Evolutionary conservation across 2,797 vertebrate genomes (phyloP).

Genomic region (Sitta carolinensis): DNA sequence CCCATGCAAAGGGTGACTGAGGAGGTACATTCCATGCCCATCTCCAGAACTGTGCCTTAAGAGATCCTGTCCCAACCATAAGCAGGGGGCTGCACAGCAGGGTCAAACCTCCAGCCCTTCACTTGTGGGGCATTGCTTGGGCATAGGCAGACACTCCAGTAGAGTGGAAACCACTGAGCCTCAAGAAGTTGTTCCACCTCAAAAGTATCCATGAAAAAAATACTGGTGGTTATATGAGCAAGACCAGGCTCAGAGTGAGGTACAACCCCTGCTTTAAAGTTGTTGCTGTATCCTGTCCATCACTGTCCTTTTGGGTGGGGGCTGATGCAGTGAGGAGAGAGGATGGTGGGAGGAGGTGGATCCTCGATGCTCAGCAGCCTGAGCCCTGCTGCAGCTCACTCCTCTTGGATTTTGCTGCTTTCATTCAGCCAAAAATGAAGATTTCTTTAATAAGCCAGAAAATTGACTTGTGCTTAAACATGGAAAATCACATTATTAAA

Average conservation of each 20-base stretch:
- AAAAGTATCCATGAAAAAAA: neutral
- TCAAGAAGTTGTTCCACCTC: neutral
- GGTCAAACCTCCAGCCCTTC: neutral
- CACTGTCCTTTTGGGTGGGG: accelerated
- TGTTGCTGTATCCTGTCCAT: accelerated
- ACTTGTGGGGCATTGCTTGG: neutral
- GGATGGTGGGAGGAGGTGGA: neutral
- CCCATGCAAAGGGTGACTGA: slow-evolving; percentile 70
- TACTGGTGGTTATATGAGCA: neutral
- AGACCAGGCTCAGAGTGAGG: neutral
- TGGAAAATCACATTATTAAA: slow-evolving; percentile 22
- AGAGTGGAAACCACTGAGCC: neutral
- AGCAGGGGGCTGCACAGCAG: neutral
- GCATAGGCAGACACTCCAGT: too few species aligned
- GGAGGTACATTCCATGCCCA: slow-evolving; percentile 77
- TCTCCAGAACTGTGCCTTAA: slow-evolving; percentile 77
- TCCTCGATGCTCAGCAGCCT: neutral
- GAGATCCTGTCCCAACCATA: slow-evolving; percentile 42
- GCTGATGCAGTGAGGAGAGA: neutral
- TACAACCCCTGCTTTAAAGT: neutral
- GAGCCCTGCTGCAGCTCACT: neutral
- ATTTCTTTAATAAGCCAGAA: neutral
- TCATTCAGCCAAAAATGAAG: neutral
- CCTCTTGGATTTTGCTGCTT: neutral
- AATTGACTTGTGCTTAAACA: neutral